Conservation (phyloP, 1,140 invertebrate species). For the Whitmania pigra region DNA sequence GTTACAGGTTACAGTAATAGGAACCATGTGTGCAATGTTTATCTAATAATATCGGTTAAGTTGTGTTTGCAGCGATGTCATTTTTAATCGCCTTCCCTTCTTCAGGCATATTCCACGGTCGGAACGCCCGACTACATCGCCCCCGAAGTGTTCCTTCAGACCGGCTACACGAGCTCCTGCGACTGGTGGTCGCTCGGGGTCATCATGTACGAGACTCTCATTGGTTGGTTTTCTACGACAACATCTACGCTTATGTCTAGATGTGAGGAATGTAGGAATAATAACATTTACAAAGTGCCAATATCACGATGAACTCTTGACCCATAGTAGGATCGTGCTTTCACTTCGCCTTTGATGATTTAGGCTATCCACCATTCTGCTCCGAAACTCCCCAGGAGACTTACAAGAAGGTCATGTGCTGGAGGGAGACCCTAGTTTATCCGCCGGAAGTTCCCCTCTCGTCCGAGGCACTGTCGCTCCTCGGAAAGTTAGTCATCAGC, state of each 20-base stretch:
- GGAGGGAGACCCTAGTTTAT: conserved; percentile 92
- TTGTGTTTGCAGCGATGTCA: conserved; percentile 6
- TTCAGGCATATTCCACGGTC: conserved; percentile 68
- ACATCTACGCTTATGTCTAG: too few species aligned
- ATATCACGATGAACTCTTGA: too few species aligned
- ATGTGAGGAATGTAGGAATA: too few species aligned
- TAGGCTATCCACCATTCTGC: conserved; percentile 95
- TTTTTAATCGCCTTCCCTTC: not conserved
- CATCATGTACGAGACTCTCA: conserved; percentile 99
- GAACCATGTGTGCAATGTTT: too few species aligned
- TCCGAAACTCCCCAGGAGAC: conserved; percentile 98
- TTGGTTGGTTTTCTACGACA: conserved; percentile 51
- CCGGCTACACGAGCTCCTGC: conserved; percentile 88
- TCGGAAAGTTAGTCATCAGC: conserved; percentile 35
- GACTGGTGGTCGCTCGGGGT: conserved; percentile 99
- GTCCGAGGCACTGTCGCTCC: conserved; percentile 54
- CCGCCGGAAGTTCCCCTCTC: conserved; percentile 98
- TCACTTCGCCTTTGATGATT: conserved; percentile 26
- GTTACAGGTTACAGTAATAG: too few species aligned
- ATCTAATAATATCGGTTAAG: not conserved
- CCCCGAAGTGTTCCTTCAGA: conserved; percentile 91
- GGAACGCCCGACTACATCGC: conserved; percentile 99
- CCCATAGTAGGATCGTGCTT: not conserved
- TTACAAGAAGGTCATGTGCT: conserved; percentile 98
- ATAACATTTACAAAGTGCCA: too few species aligned